These are phyloP conservation scores for Mactromeris polynyma DNA, from an alignment of 2,888 invertebrate genomes.

Conservation along the genomic window DNA sequence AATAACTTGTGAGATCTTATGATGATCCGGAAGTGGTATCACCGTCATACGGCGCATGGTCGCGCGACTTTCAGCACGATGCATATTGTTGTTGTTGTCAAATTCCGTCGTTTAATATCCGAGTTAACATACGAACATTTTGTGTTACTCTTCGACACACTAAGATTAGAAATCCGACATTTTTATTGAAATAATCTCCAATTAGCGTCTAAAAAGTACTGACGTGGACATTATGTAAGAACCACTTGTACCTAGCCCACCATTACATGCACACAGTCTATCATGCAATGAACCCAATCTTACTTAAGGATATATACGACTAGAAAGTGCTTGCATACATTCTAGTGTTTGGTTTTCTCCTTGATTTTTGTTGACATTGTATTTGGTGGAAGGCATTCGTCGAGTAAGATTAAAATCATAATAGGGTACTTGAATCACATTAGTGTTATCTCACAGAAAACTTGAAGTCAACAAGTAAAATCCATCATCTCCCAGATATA, in stretches of 20 bases:
- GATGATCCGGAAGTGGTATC: slow-evolving; percentile 54
- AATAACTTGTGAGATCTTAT: slow-evolving; percentile 7
- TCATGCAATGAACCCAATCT: background rate
- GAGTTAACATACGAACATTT: background rate
- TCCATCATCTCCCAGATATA: background rate
- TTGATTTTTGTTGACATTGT: slow-evolving; percentile 26
- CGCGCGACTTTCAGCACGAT: slow-evolving; percentile 38
- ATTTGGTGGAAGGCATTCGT: slow-evolving; percentile 20
- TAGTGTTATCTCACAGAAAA: slow-evolving; percentile 29
- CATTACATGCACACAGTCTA: background rate
- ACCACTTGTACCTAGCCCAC: background rate
- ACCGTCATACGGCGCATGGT: slow-evolving; percentile 61
- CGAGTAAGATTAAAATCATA: slow-evolving; percentile 25
- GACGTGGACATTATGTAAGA: background rate
- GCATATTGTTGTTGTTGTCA: background rate
- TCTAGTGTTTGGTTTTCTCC: background rate
- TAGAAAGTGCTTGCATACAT: slow-evolving; percentile 3
- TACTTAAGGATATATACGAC: background rate
- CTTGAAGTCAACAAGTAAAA: background rate
- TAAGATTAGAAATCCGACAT: background rate
- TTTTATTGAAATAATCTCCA: background rate
- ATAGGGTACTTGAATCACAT: slow-evolving; percentile 35
- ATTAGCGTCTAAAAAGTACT: no score
- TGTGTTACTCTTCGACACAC: background rate
- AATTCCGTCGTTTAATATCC: background rate